phyloP scores from a whole-genome alignment of 2,888 invertebrate genomes.

The Steinernema hermaphroditum region DNA sequence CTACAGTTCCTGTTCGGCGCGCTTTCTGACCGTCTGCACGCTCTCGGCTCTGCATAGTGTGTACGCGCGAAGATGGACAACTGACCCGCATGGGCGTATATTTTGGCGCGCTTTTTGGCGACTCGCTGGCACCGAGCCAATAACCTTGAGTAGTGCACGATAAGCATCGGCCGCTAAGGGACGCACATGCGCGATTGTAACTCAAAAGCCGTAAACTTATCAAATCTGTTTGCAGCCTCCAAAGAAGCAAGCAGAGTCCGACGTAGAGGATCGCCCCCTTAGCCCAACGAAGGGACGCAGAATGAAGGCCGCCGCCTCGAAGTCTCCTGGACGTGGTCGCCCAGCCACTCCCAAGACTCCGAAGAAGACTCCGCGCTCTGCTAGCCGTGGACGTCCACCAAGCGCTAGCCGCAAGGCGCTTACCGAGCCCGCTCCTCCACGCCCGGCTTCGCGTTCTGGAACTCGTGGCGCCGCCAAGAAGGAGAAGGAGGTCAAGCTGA shows the following conservation, averaged over 20 bases:
- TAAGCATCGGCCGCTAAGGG: conserved; percentile 17
- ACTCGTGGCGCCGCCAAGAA: not conserved
- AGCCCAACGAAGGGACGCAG: too few relatives aligned
- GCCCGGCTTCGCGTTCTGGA: not conserved
- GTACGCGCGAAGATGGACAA: conserved; percentile 8
- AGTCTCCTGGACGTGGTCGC: not conserved
- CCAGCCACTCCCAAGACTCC: not conserved
- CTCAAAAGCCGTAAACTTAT: not conserved
- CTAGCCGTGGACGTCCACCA: conserved; percentile 4
- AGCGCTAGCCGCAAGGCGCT: not conserved
- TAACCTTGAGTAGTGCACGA: conserved; percentile 14
- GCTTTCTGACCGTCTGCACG: not conserved
- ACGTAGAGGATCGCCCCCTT: too few relatives aligned
- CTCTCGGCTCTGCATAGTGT: not conserved
- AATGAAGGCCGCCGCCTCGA: not conserved
- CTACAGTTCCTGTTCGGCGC: not conserved
- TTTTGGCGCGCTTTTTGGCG: conserved; percentile 23
- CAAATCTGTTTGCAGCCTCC: conserved; percentile 5
- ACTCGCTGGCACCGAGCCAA: not conserved
- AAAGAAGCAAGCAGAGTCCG: not conserved
- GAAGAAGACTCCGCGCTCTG: not conserved
- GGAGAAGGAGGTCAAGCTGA: not conserved
- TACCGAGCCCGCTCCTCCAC: not conserved
- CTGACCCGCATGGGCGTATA: not conserved
- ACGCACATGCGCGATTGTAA: not conserved